Evolutionary conservation across 2,113 vertebrate species (phyloP).

Genomic region (Megaptera novaeangliae): DNA sequence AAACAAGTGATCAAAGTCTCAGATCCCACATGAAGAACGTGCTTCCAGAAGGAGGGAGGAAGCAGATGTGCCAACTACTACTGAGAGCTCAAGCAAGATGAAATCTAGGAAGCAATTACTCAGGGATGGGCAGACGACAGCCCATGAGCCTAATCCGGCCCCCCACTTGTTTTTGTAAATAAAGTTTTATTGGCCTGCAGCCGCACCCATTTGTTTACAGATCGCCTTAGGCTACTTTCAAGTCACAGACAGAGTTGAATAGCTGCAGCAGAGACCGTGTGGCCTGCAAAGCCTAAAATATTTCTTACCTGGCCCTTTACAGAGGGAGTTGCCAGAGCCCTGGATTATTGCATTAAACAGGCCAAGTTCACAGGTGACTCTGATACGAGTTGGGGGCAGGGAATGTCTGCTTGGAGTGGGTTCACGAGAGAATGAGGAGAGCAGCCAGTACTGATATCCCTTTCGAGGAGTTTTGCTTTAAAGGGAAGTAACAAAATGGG

Average conservation of each 20-base stretch:
- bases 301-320: not conserved
- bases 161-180: not conserved
- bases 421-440: not conserved
- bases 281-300: not conserved
- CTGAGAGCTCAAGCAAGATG: not conserved
- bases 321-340: not conserved
- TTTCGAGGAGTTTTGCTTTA: not conserved
- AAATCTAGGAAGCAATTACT: not conserved
- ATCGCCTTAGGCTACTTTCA: not conserved
- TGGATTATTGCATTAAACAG: not conserved
- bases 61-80: fast-evolving
- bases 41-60: not conserved
- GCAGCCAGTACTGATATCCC: too few species aligned
- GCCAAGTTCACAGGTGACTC: not conserved
- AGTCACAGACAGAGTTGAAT: not conserved
- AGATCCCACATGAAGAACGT: not conserved
- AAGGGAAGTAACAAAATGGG: not conserved
- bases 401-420: not conserved
- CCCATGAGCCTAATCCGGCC: not conserved
- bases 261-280: not conserved
- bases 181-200: not conserved
- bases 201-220: not conserved
- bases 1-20: not conserved
- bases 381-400: not conserved
- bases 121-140: not conserved